These are phyloP conservation scores for Coptodon bakossiorum DNA, from an alignment of 2,113 vertebrate genomes.

Conservation along the genomic window DNA sequence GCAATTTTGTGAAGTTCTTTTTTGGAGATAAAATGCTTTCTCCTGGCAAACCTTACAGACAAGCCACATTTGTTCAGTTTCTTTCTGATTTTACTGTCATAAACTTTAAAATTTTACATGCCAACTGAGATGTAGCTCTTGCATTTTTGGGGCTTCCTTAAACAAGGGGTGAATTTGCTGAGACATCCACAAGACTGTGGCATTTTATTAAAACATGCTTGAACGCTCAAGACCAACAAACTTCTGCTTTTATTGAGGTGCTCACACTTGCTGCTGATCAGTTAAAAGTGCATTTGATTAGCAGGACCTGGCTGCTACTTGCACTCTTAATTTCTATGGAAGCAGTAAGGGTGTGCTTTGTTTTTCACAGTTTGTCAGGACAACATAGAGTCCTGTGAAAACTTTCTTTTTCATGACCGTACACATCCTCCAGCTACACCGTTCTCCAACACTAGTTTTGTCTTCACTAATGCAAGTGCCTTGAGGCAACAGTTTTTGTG, in stretches of 20 bases:
- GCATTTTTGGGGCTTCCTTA: neutral
- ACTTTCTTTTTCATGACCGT: neutral
- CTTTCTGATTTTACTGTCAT: neutral
- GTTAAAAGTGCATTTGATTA: neutral
- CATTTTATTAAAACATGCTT: neutral
- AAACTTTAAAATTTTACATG: neutral
- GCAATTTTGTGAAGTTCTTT: neutral
- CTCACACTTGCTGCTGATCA: neutral
- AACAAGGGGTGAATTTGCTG: neutral
- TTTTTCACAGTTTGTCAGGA: neutral
- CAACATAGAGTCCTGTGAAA: neutral
- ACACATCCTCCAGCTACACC: neutral
- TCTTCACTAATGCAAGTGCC: neutral
- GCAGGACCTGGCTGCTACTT: neutral
- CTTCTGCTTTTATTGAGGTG: neutral
- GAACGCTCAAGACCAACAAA: neutral
- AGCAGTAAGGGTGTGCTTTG: neutral
- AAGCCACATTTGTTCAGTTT: neutral
- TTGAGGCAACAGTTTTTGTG: neutral
- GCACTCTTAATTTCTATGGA: neutral
- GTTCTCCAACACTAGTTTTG: neutral
- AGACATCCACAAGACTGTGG: neutral
- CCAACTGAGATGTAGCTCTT: neutral
- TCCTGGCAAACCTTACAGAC: neutral
- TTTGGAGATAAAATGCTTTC: neutral